Evolutionary conservation across 2,797 vertebrate genomes (phyloP), one percentile per base, ranked within the genome.

Genomic region (Cheirogaleus major): DNA sequence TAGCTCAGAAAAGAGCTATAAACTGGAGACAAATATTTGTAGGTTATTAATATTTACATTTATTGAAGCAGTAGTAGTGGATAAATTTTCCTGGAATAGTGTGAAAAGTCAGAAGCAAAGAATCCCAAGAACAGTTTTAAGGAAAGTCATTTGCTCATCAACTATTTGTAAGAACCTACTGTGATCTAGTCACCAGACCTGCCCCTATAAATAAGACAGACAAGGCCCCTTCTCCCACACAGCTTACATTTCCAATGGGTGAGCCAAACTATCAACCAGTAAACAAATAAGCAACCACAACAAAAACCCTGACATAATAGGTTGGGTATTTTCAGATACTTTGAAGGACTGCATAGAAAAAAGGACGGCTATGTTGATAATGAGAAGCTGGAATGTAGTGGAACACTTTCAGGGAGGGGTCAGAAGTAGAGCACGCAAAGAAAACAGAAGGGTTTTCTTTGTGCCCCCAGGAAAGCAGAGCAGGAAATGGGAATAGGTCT

Each of bases 381-480:
- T 57, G 73, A 75, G 14, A 72, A n/a, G 12, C 18, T 30, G 9
- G 32, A 72, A 95, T 7, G n/a, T 1, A 20, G 18, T 25, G 27
- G 25, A 35, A 81, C 41, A 43, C 14, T 70, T 76, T 32, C 13
- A 63, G 45, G 8, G 38, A 11, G 12, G 18, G 32, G 32, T 23
- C 1, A 41, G 61, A 90, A 75, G 38, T 43, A 0, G 23, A 76
- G 2, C 22, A 63, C 2, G 20, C 1, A 11, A 13, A 87, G 9
- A 61, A 78, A 75, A 11, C 61, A 43, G 22, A 57, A 32, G 4
- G 38, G 38, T 38, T 38, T 38, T 38, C 38, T 38, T 1, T 14
- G 13, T 72, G 7, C 2, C 22, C 22, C 15, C 0, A 0, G 12
- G 4, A 35, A 57, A 45, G 8, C 4, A 65, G 11, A n/a, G 5